Percentiles rank a stretch among this genome's conserved stretches.
Conservation (phyloP, 2,797 vertebrate genomes). For the Amblyraja radiata region DNA sequence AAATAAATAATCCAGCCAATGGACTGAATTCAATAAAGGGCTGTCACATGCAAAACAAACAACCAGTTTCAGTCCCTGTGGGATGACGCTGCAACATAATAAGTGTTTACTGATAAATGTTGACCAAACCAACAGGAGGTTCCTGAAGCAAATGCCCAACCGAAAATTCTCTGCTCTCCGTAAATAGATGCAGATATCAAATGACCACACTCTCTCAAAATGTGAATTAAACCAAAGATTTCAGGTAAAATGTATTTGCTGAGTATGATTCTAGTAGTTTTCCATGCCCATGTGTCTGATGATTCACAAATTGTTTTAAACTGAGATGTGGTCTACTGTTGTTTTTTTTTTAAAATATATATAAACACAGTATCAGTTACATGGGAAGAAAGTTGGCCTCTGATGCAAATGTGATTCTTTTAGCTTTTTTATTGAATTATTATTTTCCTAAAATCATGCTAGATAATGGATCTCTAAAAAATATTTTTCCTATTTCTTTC, state of each 20-base stretch:
- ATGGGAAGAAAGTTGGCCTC: background rate
- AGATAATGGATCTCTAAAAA: constrained; percentile 26
- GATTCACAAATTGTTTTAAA: background rate
- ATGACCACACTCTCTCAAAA: too few species aligned
- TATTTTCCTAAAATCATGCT: background rate
- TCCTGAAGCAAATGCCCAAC: background rate
- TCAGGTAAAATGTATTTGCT: background rate
- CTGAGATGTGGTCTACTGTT: background rate
- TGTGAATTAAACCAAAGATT: too few species aligned
- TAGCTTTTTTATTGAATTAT: background rate
- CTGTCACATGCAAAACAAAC: too few species aligned
- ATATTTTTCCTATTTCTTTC: constrained; percentile 13
- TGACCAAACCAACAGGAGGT: background rate
- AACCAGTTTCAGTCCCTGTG: background rate
- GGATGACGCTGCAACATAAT: background rate
- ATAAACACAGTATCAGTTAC: background rate
- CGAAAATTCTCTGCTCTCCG: background rate
- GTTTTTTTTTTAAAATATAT: background rate
- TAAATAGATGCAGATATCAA: background rate
- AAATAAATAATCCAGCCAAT: too few species aligned
- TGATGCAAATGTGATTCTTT: background rate
- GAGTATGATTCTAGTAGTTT: background rate
- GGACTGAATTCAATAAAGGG: too few species aligned
- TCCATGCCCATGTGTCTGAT: background rate
- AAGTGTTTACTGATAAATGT: background rate